Evolutionary conservation across 2,888 invertebrate species (phyloP).

Genomic region (Nysson spinosus): DNA sequence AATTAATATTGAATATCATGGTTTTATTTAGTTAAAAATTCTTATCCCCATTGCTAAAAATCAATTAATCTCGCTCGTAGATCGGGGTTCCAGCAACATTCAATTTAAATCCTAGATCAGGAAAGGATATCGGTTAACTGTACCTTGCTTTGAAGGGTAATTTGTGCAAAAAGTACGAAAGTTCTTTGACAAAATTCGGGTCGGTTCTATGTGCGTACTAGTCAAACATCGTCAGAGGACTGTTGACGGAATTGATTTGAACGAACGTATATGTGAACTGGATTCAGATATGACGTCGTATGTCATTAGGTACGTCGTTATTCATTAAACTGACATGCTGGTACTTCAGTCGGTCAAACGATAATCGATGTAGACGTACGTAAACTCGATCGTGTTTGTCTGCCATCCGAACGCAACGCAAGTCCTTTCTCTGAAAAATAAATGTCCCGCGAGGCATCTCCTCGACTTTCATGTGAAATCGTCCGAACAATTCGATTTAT

Average conservation of each 20-base stretch:
- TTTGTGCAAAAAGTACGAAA: constrained; percentile 28
- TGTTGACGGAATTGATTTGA: constrained; percentile 53
- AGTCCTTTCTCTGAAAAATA: constrained; percentile 20
- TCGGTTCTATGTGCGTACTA: constrained; percentile 37
- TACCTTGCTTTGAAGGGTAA: constrained; percentile 36
- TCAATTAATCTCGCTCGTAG: too few relatives aligned
- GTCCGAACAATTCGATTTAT: constrained; percentile 18
- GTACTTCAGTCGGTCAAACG: constrained; percentile 60
- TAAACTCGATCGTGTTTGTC: constrained; percentile 4
- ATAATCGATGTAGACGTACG: constrained; percentile 56
- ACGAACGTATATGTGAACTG: constrained; percentile 39
- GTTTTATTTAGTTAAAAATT: too few relatives aligned
- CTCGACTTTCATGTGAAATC: constrained; percentile 14
- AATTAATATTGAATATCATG: too few relatives aligned
- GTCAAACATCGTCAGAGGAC: constrained; percentile 48
- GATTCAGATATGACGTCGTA: constrained; percentile 60
- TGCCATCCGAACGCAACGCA: background rate
- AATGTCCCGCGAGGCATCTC: constrained; percentile 17
- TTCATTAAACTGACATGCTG: constrained; percentile 62
- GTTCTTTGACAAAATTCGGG: constrained; percentile 33
- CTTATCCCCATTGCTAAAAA: too few relatives aligned
- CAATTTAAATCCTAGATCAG: constrained; percentile 12
- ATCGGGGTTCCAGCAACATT: constrained; percentile 2
- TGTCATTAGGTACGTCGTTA: constrained; percentile 64
- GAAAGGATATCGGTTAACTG: constrained; percentile 38